Evolutionary conservation across 1,140 invertebrate species (phyloP), one percentile per base, ranked within the genome.

Genomic region (Drosophila tani): DNA sequence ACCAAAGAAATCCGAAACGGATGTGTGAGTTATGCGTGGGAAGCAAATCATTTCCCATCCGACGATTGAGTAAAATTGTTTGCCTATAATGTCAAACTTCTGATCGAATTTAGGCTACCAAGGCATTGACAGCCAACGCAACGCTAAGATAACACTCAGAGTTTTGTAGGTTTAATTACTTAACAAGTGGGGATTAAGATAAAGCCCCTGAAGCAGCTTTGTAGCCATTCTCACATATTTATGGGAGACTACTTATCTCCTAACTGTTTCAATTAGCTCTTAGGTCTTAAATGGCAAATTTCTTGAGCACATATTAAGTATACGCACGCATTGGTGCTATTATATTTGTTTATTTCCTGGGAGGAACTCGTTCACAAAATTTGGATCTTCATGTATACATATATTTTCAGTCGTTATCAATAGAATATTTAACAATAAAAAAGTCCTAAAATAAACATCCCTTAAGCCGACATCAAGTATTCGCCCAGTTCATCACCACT

Each of bases 41-140:
- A 82, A 69, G 63, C 65, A 63, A 76, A 63, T 76, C 75, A 65
- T 56, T 87, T 83, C 59, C 69, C 75, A 77, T 40, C 67, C 69
- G 67, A n/a, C 84, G 69, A 88, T 87, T 67, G 64, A 86, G 71
- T 80, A 53, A 73, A 86, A 83, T 80, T 80, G 79, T 82, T 86
- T 87, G 76, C 67, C 83, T 71, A 87, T 80, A 87, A 82, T 67
- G 76, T 73, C 75, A 19, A 38, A 35, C 38, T 55, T 29, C 15
- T 38, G 24, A 62, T 65, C 56, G 35, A 45, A 32, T 32, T 40
- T 5, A 4, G 24, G 12, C 55, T 50, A 19, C 27, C n/a, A 27
- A 27, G 19, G 14, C 21, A 53, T 38, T 67, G 49, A 47, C 64
- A 41, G 21, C 9, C 12, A 35, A 41, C 3, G 5, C 32, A 9